These are phyloP conservation scores for Nebria ingens DNA, from an alignment of 1,140 invertebrate species.

Conservation along the genomic window DNA sequence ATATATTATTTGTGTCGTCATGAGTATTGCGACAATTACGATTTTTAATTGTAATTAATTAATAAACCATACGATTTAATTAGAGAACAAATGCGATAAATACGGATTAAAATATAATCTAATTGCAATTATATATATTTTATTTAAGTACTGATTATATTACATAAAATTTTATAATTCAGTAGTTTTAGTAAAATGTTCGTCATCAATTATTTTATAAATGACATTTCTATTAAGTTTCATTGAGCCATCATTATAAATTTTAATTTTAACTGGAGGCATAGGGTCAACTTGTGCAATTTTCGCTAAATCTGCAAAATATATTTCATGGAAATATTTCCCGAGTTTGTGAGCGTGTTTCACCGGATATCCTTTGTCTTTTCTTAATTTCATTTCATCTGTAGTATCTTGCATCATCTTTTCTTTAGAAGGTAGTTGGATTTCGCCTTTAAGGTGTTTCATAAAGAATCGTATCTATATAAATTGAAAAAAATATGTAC, in stretches of 20 bases:
- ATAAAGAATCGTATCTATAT: conserved; percentile 1
- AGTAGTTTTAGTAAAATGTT: neutral
- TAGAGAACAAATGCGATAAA: too few species aligned
- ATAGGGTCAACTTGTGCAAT: neutral
- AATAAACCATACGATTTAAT: too few species aligned
- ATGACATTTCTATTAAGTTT: neutral
- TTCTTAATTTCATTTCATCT: conserved; percentile 22
- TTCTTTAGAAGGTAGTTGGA: conserved; percentile 32
- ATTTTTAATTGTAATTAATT: too few species aligned
- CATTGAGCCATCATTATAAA: neutral
- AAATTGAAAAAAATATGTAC: neutral
- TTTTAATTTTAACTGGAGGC: neutral
- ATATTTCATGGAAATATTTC: neutral
- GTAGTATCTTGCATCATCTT: conserved; percentile 37
- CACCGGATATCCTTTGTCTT: neutral
- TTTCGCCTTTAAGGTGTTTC: conserved; percentile 15
- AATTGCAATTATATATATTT: too few species aligned
- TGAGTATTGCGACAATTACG: too few species aligned
- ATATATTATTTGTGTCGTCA: too few species aligned
- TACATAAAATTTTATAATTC: neutral
- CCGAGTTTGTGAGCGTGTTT: neutral
- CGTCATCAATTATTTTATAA: neutral
- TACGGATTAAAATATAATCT: too few species aligned
- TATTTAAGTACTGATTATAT: too few species aligned
- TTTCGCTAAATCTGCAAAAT: neutral